A percentile compares a stretch with the other conserved stretches of the same genome.
phyloP scores from a whole-genome alignment of 1,140 invertebrate species.

The Diprion similis region DNA sequence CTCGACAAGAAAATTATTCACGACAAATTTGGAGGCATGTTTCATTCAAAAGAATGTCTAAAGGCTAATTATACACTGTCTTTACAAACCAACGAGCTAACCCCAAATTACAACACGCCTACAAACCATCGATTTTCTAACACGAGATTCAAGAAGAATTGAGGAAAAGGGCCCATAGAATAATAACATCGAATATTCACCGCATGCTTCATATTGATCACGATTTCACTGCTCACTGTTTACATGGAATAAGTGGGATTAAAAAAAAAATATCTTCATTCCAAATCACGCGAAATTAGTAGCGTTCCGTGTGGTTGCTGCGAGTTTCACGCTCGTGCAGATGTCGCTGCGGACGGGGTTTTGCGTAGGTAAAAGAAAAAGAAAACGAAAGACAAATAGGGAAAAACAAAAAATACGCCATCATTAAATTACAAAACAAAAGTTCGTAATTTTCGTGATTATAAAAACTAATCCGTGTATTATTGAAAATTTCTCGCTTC shows the following conservation, averaged over 20 bases:
- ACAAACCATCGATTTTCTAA: slow-evolving; percentile 1
- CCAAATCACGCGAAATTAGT: slow-evolving; percentile 1
- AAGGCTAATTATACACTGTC: neutral
- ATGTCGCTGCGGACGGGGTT: neutral
- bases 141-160: too few relatives aligned
- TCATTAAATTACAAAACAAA: slow-evolving; percentile 1
- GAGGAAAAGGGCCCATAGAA: too few relatives aligned
- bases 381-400: neutral
- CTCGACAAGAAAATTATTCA: too few relatives aligned
- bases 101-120: slow-evolving; percentile 5
- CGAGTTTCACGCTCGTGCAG: neutral
- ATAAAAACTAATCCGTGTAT: slow-evolving; percentile 6
- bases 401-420: neutral
- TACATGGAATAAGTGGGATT: neutral
- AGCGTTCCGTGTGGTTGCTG: neutral
- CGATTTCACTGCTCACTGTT: neutral
- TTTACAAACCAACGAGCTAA: neutral
- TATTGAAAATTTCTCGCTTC: neutral
- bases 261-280: neutral
- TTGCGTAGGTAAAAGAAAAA: neutral
- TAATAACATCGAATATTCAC: neutral
- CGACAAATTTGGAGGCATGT: neutral
- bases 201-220: slow-evolving; percentile 5
- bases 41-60: neutral
- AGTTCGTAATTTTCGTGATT: neutral